A percentile compares a stretch with the other conserved stretches of the same genome.
Conservation (phyloP, 2,888 invertebrate genomes). For the Callyntrura guangdongensis region DNA sequence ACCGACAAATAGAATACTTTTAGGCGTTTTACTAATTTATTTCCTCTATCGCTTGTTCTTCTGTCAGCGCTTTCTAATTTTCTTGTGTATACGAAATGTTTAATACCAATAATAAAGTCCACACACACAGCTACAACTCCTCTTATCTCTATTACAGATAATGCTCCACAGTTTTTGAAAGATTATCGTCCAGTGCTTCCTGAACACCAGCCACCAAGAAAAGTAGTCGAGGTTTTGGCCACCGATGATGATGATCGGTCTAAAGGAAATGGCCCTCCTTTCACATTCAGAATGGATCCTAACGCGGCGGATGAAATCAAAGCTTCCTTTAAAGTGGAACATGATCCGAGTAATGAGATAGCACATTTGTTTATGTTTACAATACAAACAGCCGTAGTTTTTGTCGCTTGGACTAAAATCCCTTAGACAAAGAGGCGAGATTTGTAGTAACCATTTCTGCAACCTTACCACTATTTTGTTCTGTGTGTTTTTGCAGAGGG, state of each 20-base stretch:
- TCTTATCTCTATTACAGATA: constrained; percentile 87
- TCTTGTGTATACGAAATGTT: neutral
- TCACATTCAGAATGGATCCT: constrained; percentile 96
- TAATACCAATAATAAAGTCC: neutral
- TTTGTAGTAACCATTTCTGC: neutral
- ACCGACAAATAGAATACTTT: neutral
- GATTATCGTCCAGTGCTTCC: constrained; percentile 97
- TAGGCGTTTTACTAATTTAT: neutral
- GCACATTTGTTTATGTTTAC: constrained; percentile 82
- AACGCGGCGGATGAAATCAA: constrained; percentile 97
- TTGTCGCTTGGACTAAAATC: constrained; percentile 6
- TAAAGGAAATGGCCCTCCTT: constrained; percentile 98
- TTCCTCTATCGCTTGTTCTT: neutral
- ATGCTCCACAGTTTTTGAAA: constrained; percentile 96
- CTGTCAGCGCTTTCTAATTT: neutral
- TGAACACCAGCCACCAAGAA: constrained; percentile 95
- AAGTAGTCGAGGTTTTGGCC: constrained; percentile 95
- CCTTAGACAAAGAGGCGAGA: neutral
- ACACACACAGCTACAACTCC: neutral
- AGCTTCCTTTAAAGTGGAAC: constrained; percentile 98
- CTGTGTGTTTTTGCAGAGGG: constrained; percentile 90
- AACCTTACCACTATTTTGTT: neutral
- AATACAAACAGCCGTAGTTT: neutral
- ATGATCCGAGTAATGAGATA: constrained; percentile 93
- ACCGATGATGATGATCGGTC: constrained; percentile 97